phyloP scores from a whole-genome alignment of 2,888 invertebrate species.

The Andricus curvator region DNA sequence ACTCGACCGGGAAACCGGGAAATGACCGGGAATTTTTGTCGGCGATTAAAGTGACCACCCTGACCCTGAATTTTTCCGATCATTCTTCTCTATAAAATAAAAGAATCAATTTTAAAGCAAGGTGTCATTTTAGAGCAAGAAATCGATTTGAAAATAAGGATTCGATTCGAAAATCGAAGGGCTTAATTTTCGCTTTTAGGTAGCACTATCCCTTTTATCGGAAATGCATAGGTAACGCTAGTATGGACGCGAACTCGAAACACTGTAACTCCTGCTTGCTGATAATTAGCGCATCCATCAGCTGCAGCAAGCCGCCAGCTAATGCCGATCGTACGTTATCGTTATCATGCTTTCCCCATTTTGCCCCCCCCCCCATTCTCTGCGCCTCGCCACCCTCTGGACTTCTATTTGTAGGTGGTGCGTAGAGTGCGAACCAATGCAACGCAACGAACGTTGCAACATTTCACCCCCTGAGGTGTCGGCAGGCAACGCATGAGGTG shows the following conservation, averaged over 20 bases:
- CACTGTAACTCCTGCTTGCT: conserved; percentile 78
- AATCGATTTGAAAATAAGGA: background rate
- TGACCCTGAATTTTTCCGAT: too few relatives aligned
- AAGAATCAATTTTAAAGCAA: too few relatives aligned
- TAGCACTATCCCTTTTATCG: conserved; percentile 58
- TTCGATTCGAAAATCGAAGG: conserved; percentile 6
- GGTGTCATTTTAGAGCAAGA: background rate
- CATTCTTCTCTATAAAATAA: too few relatives aligned
- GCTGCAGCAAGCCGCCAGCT: conserved; percentile 77
- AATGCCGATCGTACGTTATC: conserved; percentile 79
- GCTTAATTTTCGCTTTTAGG: conserved; percentile 30
- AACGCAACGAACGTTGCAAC: conserved; percentile 33
- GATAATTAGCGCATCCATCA: conserved; percentile 79
- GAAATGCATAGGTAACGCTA: conserved; percentile 66
- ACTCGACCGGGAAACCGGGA: too few relatives aligned
- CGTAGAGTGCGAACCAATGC: conserved; percentile 55
- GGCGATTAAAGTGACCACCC: too few relatives aligned
- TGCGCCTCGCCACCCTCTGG: conserved; percentile 44
- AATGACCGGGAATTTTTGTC: too few relatives aligned
- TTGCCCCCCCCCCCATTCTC: conserved; percentile 62
- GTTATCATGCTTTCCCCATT: conserved; percentile 77
- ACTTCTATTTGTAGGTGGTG: conserved; percentile 66
- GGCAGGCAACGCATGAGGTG: conserved; percentile 64
- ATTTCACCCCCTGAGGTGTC: conserved; percentile 55
- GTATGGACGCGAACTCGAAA: conserved; percentile 67